Base-by-base conservation (phyloP, 2,888 invertebrate species). In the Thecophora atra region DNA sequence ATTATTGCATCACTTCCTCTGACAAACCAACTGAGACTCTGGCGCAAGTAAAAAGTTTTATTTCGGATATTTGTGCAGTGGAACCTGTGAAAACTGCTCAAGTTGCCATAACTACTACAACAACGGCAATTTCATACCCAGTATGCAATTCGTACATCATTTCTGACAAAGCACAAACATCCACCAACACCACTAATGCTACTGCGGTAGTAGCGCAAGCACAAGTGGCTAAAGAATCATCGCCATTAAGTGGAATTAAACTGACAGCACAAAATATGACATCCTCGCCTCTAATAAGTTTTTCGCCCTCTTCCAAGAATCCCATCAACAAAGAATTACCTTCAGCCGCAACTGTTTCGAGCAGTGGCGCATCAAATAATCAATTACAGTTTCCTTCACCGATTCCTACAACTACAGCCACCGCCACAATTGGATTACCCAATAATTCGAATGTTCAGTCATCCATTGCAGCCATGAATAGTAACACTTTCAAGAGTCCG, bases 161-260 rank as follows among this genome's bases (percentile, higher is more conserved):
- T 30, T 30, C 30, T 30, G 30, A 30, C 5, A n/a, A 47, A 47
- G 17, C 15, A n/a, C 13, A 11, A 47, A 47, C 47, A 47, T 17
- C 3, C 15, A 47, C 47, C n/a, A n/a, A 47, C 6, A 11, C 4
- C 15, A n/a, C 6, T 13, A 11, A 47, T 47, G 13, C 15, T n/a
- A 6, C 15, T 24, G 26, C 28, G 26, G 30, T 28, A 60, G 24
- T 24, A 24, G 52, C 62, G 17, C 13, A 24, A 62, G n/a, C 56
- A 19, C 60, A 67, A n/a, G 62, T 47, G n/a, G 60, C 70, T 1
- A 75, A 72, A 24, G 66, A 74, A 6, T 56, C 72, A 15, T 70
- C 77, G 7, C 73, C 74, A 17, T 72, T 78, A 60, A 74, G 75
- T 47, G 77, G 76, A 11, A 60, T 79, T 3, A 77, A 77, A 66